Evolutionary conservation across 2,797 vertebrate species (phyloP).

Genomic region (Microctenopoma lineatum): DNA sequence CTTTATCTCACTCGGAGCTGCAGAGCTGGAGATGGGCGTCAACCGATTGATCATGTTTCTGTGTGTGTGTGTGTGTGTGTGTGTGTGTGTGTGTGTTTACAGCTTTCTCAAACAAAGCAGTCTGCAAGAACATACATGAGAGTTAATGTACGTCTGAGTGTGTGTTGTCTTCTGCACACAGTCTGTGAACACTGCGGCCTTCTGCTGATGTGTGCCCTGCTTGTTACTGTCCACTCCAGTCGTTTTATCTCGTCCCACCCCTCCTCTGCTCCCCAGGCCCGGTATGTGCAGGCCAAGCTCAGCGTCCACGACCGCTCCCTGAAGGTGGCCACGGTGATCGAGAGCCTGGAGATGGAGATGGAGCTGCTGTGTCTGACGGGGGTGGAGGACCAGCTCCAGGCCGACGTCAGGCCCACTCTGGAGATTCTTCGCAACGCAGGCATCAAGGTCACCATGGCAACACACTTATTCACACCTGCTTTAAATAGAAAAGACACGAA

Average conservation of each 20-base stretch:
- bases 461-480: not conserved
- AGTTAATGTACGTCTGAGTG: not conserved
- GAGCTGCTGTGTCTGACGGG: conserved; percentile 96
- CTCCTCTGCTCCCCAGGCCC: conserved; percentile 81
- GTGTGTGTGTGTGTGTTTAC: not conserved
- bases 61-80: not conserved
- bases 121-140: conserved; percentile 7
- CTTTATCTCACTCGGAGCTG: conserved; percentile 79
- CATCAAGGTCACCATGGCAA: conserved; percentile 88
- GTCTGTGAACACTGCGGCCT: not conserved
- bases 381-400: conserved; percentile 96
- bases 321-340: conserved; percentile 96
- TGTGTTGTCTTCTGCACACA: not conserved
- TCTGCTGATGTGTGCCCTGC: not conserved
- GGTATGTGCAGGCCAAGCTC: conserved; percentile 95
- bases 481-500: not conserved
- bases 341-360: conserved; percentile 99
- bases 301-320: conserved; percentile 97
- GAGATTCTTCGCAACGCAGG: conserved; percentile 97
- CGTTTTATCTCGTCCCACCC: conserved; percentile 13
- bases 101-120: conserved; percentile 13
- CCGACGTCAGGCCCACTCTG: conserved; percentile 93
- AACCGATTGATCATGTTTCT: conserved; percentile 48
- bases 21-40: conserved; percentile 55
- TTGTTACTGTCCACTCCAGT: not conserved